Evolutionary conservation across 2,888 invertebrate species (phyloP).

Genomic region (Pasiphila rectangulata): DNA sequence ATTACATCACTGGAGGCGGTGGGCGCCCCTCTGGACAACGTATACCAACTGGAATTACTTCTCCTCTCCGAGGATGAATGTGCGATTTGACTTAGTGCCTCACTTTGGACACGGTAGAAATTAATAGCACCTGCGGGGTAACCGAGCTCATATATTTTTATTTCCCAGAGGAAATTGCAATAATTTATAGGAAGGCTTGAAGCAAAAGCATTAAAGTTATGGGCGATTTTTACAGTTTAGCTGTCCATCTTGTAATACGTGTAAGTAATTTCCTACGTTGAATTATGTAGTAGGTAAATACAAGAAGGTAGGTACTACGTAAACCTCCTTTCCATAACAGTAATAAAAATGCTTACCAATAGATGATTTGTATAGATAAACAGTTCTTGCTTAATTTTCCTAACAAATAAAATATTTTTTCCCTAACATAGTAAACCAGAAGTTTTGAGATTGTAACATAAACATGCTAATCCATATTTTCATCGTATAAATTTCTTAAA

Average conservation of each 20-base stretch:
- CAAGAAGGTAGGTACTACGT: not conserved
- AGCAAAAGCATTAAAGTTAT: no score
- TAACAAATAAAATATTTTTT: no score
- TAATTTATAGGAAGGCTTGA: no score
- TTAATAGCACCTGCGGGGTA: not conserved
- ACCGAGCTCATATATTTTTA: not conserved
- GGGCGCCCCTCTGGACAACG: slow-evolving; percentile 5
- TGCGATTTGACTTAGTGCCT: not conserved
- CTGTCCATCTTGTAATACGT: no score
- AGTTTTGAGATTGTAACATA: no score
- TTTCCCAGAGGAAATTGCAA: no score
- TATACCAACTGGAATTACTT: slow-evolving; percentile 7
- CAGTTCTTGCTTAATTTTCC: no score
- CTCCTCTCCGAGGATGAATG: not conserved
- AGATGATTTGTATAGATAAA: no score
- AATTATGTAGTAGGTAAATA: not conserved
- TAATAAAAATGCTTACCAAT: not conserved
- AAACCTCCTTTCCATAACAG: not conserved
- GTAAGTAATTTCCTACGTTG: no score
- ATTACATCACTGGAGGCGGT: slow-evolving; percentile 13
- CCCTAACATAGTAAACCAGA: no score
- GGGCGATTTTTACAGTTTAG: no score
- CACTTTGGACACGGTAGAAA: not conserved
- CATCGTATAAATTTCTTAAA: not conserved
- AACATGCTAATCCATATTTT: no score